These are phyloP conservation scores for Ichneumoninae sp. DNA, from an alignment of 2,888 invertebrate genomes.

Conservation along the genomic window DNA sequence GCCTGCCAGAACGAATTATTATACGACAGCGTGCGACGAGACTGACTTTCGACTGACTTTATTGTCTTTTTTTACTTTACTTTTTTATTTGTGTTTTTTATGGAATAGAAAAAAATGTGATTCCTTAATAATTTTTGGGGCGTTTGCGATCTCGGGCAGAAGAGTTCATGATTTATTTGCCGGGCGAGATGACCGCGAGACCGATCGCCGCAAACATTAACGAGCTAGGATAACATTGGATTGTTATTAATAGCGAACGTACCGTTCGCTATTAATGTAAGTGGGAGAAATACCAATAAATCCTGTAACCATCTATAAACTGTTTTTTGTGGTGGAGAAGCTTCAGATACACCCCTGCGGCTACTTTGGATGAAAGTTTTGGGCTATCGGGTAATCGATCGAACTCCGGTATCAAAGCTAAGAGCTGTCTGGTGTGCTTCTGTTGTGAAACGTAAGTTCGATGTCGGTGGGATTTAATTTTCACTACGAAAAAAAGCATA, in stretches of 20 bases:
- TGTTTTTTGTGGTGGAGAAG: neutral
- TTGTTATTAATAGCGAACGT: neutral
- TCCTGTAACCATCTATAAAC: neutral
- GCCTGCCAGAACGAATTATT: conserved; percentile 65
- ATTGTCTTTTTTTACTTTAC: conserved; percentile 47
- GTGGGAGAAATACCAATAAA: conserved; percentile 27
- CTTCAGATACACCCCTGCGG: neutral
- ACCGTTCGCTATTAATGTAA: neutral
- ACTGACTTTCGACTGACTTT: conserved; percentile 63
- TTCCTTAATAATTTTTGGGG: neutral
- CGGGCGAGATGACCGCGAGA: neutral
- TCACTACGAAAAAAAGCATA: neutral
- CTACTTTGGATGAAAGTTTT: conserved; percentile 14
- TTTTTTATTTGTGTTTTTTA: neutral
- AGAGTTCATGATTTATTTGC: neutral
- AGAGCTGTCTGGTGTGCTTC: neutral
- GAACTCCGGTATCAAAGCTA: neutral
- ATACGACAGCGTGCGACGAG: conserved; percentile 64
- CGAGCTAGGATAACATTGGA: neutral
- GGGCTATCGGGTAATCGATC: conserved; percentile 15
- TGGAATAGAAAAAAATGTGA: neutral
- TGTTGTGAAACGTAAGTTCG: neutral
- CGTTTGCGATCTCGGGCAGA: neutral
- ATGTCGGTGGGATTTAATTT: neutral
- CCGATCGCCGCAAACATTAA: neutral